Conservation (phyloP, 2,888 invertebrate species). For the Crossocerus cetratus region DNA sequence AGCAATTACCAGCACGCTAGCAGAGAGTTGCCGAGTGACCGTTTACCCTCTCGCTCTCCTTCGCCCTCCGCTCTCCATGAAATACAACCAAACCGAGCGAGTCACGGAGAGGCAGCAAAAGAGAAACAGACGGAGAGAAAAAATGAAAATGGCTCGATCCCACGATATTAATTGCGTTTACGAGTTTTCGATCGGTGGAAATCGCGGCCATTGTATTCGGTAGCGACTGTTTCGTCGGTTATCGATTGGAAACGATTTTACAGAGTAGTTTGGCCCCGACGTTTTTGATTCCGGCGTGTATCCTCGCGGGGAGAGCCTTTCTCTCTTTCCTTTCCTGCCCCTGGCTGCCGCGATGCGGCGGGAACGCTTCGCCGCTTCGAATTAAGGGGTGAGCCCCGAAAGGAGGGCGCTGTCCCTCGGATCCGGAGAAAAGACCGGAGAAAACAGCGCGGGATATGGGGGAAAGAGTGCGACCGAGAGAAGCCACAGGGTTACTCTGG, state of each 20-base stretch:
- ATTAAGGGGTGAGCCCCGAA: constrained; percentile 65
- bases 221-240: constrained; percentile 30
- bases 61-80: too few relatives aligned
- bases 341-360: constrained; percentile 40
- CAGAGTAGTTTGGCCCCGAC: constrained; percentile 70
- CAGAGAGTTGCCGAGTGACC: not conserved
- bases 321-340: too few relatives aligned
- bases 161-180: constrained; percentile 18
- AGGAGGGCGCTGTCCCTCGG: constrained; percentile 45
- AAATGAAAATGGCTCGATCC: not conserved
- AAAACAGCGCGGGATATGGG: constrained; percentile 10
- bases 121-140: too few relatives aligned
- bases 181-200: not conserved
- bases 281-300: constrained; percentile 69
- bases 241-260: constrained; percentile 73
- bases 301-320: constrained; percentile 43
- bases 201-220: too few relatives aligned
- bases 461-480: not conserved
- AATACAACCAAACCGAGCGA: too few relatives aligned
- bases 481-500: not conserved
- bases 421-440: constrained; percentile 16
- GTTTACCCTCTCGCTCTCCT: not conserved
- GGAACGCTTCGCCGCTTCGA: constrained; percentile 72
- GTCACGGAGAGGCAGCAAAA: too few relatives aligned
- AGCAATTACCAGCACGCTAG: not conserved